Conservation (phyloP, 2,797 vertebrate species). For the Gallirallus australis region DNA sequence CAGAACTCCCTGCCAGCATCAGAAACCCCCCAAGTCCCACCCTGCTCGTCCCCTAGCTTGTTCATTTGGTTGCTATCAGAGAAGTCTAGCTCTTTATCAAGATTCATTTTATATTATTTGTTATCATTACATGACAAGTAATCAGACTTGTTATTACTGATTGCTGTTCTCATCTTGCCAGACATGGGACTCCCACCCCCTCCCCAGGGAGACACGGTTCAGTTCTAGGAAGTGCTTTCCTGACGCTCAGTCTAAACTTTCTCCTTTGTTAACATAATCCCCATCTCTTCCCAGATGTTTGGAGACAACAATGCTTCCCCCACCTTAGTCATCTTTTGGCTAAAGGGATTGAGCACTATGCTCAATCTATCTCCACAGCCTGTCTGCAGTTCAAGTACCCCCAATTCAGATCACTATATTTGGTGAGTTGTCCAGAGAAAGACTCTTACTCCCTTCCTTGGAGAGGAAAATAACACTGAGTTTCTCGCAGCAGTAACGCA, state of each 20-base stretch:
- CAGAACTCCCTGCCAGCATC: background rate
- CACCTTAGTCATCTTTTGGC: constrained; percentile 63
- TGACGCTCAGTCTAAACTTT: constrained; percentile 29
- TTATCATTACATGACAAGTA: constrained; percentile 27
- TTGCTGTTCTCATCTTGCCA: constrained; percentile 10
- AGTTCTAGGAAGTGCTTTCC: constrained; percentile 57
- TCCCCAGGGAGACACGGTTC: constrained; percentile 33
- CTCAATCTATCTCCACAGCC: background rate
- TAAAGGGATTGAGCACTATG: background rate
- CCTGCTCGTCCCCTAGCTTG: background rate
- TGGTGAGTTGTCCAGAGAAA: background rate
- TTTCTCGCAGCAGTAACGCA: accelerated
- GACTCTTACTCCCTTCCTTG: background rate
- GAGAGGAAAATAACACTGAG: background rate
- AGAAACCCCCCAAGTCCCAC: background rate
- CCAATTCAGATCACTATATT: background rate
- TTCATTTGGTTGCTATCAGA: background rate
- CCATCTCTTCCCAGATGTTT: constrained; percentile 58
- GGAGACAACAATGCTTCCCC: constrained; percentile 5
- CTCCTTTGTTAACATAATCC: background rate
- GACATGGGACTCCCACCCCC: constrained; percentile 49
- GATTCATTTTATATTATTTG: constrained; percentile 5
- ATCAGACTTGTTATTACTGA: background rate
- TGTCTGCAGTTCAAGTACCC: constrained; percentile 12
- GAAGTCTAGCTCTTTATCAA: constrained; percentile 3